Evolutionary conservation across 2,113 vertebrate species (phyloP).

Genomic region (Mesembrinibis cayennensis): DNA sequence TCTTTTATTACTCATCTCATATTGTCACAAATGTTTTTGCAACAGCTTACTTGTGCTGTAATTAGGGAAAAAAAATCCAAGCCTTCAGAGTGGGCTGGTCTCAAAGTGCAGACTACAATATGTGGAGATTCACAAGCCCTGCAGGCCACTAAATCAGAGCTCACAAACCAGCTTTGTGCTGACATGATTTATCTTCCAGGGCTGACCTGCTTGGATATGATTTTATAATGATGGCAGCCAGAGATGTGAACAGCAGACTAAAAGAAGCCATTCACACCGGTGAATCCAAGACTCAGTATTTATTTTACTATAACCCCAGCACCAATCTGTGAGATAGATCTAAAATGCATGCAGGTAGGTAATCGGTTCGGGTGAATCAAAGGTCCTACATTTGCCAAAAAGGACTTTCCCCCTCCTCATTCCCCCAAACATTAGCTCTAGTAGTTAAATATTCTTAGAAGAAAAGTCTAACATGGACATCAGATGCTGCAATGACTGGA

Average conservation of each 20-base stretch:
- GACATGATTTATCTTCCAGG: conserved; percentile 25
- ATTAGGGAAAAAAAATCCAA: neutral
- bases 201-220: neutral
- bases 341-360: neutral
- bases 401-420: neutral
- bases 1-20: neutral
- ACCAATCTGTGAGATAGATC: neutral
- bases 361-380: neutral
- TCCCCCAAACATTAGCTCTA: neutral
- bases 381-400: neutral
- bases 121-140: neutral
- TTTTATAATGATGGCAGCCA: conserved; percentile 17
- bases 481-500: neutral
- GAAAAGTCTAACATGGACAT: neutral
- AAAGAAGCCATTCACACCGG: neutral
- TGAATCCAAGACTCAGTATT: neutral
- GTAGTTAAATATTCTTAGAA: neutral
- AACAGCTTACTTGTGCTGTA: conserved; percentile 5
- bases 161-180: neutral
- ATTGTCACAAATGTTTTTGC: neutral
- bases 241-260: neutral
- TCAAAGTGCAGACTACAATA: neutral
- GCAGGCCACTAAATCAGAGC: conserved; percentile 24
- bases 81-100: neutral
- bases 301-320: neutral